Evolutionary conservation across 1,140 invertebrate genomes (phyloP), one percentile per base, ranked within the genome.

Genomic region (Melanaphis sacchari): DNA sequence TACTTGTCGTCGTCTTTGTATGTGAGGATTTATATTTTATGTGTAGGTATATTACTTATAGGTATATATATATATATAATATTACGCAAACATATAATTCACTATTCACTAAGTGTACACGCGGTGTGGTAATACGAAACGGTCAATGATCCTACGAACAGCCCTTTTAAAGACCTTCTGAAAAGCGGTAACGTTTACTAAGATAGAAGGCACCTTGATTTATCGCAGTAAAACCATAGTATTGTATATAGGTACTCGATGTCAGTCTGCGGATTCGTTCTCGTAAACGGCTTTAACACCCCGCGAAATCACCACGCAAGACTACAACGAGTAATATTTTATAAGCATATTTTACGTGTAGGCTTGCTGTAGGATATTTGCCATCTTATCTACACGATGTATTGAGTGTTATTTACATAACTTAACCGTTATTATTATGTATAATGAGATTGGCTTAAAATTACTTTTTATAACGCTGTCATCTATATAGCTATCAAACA

Each of bases 121-220:
- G 24, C 52, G 18, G 40, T 36, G 52, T 41, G 41, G 52, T 41
- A 85, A 85, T 52, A 54, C 46, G 91, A 92, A 92, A 93, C 91
- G 91, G 91, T 92, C 76, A 52, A 40, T 38, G 46, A 84, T 92
- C 46, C 46, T 36, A 9, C 43, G 41, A 52, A 54, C 36, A 38
- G 90, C 24, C 43, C 22, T 90, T 91, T 46, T 24, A 21, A 36
- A 76, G 59, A 81, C 90, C 41, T 76, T 90, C 52, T 26, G 88
- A 90, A 90, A 90, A 90, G 6, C 38, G 24, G 22, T 90, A 38
- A 41, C 52, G 24, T 54, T 89, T 41, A 59, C 54, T 54, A 2
- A 84, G 38, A 54, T 54, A 54, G 7, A 11, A 66, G 40, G 24
- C 46, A 41, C 36, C 22, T 90, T 66, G 52, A 66, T 90, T 90